Base-by-base conservation (phyloP, 2,888 invertebrate genomes). In the Ectobius pallidus region DNA sequence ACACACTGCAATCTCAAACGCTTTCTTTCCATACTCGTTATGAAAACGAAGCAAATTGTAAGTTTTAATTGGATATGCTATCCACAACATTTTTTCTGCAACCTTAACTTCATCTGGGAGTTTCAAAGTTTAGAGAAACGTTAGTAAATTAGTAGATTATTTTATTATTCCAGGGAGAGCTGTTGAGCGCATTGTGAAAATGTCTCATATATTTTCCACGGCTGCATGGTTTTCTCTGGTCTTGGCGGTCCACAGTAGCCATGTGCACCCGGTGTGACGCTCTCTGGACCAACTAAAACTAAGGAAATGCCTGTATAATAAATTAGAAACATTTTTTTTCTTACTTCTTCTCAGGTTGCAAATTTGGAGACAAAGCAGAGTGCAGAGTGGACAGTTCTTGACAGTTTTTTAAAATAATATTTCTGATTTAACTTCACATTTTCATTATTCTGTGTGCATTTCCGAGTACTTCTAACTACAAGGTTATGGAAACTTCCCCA, bases 161-260 rank as follows among this genome's bases (percentile, higher is more conserved):
- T 22, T 25, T 52, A 9, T 52, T 52, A 52, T 52, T 52, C 52
- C 16, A 18, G 6, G 25, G 49, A 18, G 49, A 49, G 22, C 3
- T 52, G 52, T 25, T 22, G 25, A 25, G 22, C 9, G 63, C 42
- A 63, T 42, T 63, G 63, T 63, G 63, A 39, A 63, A 63, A 63
- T 4, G 22, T 63, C 42, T 63, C 63, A 42, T 63, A 22, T 25
- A 63, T 63, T 63, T 63, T 63, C 63, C 63, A 63, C 63, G 63
- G 32, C 9, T 42, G 18, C 63, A 32, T 63, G 42, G n/a, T 42
- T 63, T 42, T 30, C 39, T 42, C 34, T 42, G 22, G 22, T 63
- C 20, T 25, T 9, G 63, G 63, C 63, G 6, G 63, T 22, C 18
- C 20, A 6, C 11, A n/a, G 1, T n/a, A 9, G 3, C 18, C n/a